Percentiles rank a stretch among this genome's conserved stretches.
Conservation (phyloP, 2,113 vertebrate genomes). For the Actenoides lindsayi region DNA sequence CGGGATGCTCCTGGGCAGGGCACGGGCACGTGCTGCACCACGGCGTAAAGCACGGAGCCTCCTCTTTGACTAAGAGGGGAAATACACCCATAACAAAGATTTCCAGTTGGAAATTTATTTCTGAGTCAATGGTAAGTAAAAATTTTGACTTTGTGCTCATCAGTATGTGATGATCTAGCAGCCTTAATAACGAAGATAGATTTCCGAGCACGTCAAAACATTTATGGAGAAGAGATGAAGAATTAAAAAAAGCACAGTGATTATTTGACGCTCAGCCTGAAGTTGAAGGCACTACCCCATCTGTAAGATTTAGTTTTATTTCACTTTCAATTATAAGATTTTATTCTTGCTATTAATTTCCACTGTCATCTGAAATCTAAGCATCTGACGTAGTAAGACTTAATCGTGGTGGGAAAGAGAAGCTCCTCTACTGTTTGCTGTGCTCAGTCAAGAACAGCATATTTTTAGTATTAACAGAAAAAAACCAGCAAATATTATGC, state of each 20-base stretch:
- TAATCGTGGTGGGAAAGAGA: background rate
- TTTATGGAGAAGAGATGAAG: slow-evolving; percentile 15
- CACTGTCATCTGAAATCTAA: slow-evolving; percentile 54
- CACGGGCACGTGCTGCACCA: accelerated
- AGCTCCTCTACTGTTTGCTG: background rate
- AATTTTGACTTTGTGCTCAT: background rate
- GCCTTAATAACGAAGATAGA: slow-evolving; percentile 14
- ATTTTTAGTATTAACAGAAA: background rate
- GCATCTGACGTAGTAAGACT: slow-evolving; percentile 34
- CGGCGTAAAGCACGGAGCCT: accelerated
- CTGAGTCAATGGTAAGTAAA: background rate
- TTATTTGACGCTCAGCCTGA: background rate
- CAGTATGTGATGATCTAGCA: background rate
- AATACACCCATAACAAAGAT: background rate
- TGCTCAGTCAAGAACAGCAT: background rate
- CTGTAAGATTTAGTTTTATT: slow-evolving; percentile 59
- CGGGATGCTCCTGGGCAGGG: background rate
- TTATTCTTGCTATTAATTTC: slow-evolving; percentile 73
- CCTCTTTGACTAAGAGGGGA: accelerated
- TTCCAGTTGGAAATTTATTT: background rate
- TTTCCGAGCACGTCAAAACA: slow-evolving; percentile 45
- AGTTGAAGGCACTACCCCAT: slow-evolving; percentile 11
- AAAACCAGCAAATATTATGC: background rate
- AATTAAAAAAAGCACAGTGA: background rate
- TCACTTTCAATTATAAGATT: slow-evolving; percentile 69